Conservation (phyloP, 2,113 vertebrate species). For the Hydrochoerus hydrochaeris region DNA sequence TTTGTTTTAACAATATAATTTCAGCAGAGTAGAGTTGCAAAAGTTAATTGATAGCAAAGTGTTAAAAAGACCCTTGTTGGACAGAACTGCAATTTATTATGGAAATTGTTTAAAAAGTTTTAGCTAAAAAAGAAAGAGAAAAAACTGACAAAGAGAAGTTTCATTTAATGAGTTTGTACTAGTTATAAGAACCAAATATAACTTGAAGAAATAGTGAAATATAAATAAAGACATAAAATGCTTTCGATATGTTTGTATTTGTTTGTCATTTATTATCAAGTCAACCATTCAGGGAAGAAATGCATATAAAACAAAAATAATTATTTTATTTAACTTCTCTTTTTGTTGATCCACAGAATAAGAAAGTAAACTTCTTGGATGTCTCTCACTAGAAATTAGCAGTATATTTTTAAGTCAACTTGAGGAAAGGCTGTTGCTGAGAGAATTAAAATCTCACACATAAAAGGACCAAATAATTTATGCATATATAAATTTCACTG, state of each 20-base stretch:
- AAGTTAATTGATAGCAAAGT: neutral
- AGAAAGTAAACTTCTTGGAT: neutral
- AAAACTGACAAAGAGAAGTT: neutral
- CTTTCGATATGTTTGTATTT: neutral
- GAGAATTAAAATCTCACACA: neutral
- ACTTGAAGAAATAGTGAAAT: conserved; percentile 9
- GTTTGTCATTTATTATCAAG: neutral
- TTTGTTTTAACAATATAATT: neutral
- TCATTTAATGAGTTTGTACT: neutral
- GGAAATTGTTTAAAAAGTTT: neutral
- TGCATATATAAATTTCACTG: neutral
- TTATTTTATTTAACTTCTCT: neutral
- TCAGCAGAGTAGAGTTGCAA: neutral
- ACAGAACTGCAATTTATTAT: neutral
- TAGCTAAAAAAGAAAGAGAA: neutral
- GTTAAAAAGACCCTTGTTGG: neutral
- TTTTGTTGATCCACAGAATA: neutral
- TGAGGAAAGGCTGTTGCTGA: neutral
- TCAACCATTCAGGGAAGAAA: neutral
- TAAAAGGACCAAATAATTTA: neutral
- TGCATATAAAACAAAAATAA: neutral
- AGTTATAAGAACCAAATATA: neutral
- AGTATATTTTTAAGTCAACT: neutral
- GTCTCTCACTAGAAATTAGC: neutral
- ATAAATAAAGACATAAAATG: neutral